A percentile compares a stretch with the other conserved stretches of the same genome.
phyloP scores from a whole-genome alignment of 2,888 invertebrate species.

The Machimus atricapillus region DNA sequence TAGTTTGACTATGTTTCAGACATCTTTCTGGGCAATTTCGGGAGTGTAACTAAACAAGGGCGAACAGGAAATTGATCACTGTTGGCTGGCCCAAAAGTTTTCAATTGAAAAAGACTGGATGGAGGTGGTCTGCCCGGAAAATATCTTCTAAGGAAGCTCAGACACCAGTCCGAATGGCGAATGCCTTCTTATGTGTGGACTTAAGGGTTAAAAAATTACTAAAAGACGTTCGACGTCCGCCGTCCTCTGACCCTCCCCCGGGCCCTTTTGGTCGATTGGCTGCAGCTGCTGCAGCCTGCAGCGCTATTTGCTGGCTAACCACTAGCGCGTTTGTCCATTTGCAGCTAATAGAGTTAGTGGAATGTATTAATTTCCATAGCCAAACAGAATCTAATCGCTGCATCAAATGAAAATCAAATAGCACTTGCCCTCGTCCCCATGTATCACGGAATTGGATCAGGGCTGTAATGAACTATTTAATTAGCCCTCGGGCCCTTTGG shows the following conservation, averaged over 20 bases:
- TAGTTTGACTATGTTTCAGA: not conserved
- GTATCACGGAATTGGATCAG: not conserved
- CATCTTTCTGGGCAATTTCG: slow-evolving; percentile 4
- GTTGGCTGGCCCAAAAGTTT: not conserved
- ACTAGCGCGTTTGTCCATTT: not conserved
- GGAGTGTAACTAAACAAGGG: not conserved
- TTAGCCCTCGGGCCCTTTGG: not conserved
- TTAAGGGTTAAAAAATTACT: not conserved
- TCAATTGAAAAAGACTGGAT: not conserved
- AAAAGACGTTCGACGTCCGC: not conserved
- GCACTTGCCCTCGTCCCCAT: not conserved
- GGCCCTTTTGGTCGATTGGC: not conserved
- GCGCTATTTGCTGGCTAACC: not conserved
- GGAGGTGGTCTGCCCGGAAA: not conserved
- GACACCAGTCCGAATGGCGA: not conserved
- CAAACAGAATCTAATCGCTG: not conserved
- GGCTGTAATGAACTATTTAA: not conserved
- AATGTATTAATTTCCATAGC: not conserved
- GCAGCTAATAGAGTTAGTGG: slow-evolving; percentile 1
- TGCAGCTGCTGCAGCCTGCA: not conserved
- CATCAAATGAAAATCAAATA: not conserved
- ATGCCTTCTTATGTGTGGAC: not conserved
- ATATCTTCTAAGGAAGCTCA: not conserved
- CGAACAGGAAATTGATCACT: slow-evolving; percentile 11
- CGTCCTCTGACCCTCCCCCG: not conserved